Evolutionary conservation across 2,888 invertebrate species (phyloP).

Genomic region (Caenorhabditis imperialis): DNA sequence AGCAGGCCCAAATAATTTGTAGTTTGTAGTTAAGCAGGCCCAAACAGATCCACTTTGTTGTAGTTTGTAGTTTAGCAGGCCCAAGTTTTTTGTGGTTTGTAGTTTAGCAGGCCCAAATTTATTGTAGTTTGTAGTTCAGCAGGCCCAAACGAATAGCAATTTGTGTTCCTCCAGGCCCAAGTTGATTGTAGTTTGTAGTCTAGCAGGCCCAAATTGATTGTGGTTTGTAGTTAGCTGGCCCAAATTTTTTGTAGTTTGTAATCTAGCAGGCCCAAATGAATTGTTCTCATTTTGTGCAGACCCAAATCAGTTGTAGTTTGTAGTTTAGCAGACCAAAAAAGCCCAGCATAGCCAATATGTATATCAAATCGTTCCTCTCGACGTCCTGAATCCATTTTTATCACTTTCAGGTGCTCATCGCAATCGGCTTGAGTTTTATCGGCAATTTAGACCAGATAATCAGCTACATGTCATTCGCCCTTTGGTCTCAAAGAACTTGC

Average conservation of each 20-base stretch:
- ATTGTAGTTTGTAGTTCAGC: background rate
- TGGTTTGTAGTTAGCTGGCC: conserved; percentile 12
- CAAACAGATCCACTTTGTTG: no score
- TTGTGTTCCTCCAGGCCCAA: background rate
- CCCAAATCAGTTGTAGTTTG: background rate
- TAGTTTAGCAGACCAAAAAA: background rate
- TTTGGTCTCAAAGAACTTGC: conserved; percentile 68
- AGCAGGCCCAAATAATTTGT: conserved; percentile 3
- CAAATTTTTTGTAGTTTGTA: background rate
- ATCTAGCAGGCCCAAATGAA: background rate
- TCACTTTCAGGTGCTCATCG: conserved; percentile 65
- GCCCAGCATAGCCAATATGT: no score
- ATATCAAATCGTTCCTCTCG: no score
- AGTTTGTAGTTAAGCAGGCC: background rate
- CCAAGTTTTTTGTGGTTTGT: conserved; percentile 3
- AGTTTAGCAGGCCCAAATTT: background rate
- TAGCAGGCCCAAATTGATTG: background rate
- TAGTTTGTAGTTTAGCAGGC: conserved; percentile 3
- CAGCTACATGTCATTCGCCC: conserved; percentile 72
- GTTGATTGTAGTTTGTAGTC: conserved; percentile 13
- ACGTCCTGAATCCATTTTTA: no score
- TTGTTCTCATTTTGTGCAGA: background rate
- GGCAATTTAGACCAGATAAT: conserved; percentile 73
- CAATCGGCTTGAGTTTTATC: conserved; percentile 69
- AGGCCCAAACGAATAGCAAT: background rate